Evolutionary conservation across 2,113 vertebrate genomes (phyloP).

Genomic region (Percopsis transmontana): DNA sequence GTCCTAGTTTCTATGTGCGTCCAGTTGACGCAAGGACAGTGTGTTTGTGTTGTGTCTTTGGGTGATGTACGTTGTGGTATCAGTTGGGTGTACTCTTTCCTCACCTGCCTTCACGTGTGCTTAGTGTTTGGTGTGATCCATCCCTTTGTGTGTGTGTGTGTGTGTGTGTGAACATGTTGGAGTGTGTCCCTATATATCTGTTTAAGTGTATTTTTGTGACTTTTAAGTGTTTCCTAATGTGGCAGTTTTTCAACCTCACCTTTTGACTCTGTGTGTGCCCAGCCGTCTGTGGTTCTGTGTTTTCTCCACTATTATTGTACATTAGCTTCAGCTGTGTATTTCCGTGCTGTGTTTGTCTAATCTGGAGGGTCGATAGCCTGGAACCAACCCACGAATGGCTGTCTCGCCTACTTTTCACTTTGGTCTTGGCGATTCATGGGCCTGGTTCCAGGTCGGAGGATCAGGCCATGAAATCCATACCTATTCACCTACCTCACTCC

Average conservation of each 20-base stretch:
- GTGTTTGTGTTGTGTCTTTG: slow-evolving; percentile 37
- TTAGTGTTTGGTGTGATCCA: slow-evolving; percentile 31
- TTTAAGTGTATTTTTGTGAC: slow-evolving; percentile 8
- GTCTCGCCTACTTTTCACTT: no score
- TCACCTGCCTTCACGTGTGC: slow-evolving; percentile 15
- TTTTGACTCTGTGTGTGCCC: background rate
- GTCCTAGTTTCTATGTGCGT: slow-evolving; percentile 37
- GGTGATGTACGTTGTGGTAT: background rate
- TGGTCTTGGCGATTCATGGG: no score
- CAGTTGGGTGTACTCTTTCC: slow-evolving; percentile 2
- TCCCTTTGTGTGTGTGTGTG: slow-evolving; percentile 33
- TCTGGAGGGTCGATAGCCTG: background rate
- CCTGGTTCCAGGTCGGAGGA: background rate
- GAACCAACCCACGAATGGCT: no score
- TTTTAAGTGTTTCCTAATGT: slow-evolving; percentile 31
- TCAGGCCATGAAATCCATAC: slow-evolving; percentile 10
- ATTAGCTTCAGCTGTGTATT: slow-evolving; percentile 23
- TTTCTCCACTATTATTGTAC: slow-evolving; percentile 23
- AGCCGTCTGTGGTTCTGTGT: background rate
- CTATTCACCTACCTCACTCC: background rate
- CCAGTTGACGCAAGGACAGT: slow-evolving; percentile 23
- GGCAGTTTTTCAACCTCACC: slow-evolving; percentile 15
- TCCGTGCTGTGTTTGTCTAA: slow-evolving; percentile 23
- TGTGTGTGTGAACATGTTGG: slow-evolving; percentile 21
- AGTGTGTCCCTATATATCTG: slow-evolving; percentile 27